Evolutionary conservation across 2,888 invertebrate genomes (phyloP), one percentile per base, ranked within the genome.

Genomic region (Notocelia uddmanniana): DNA sequence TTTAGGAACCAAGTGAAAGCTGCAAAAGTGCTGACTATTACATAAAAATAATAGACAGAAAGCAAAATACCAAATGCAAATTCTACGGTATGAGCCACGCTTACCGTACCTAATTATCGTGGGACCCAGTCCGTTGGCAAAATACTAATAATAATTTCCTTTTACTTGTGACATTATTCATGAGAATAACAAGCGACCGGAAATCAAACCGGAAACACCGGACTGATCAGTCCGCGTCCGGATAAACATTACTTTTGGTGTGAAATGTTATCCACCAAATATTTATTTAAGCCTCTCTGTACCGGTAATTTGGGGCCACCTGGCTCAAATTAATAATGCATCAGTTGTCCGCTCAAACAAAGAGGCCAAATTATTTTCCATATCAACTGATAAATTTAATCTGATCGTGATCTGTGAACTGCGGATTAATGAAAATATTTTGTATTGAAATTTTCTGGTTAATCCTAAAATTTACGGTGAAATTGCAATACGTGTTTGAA

Each of bases 161-260:
- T 78, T 77, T 77, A 77, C 78, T 77, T 79, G 77, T 78, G 76
- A 68, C 74, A 80, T 85, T 85, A 87, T 86, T 87, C 83, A 83
- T 82, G 82, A 83, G 78, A 70, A 77, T 83, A 84, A 85, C 82
- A 79, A 84, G 82, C 79, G 77, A 75, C 81, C 81, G 83, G 82
- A 82, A 78, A 82, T 70, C 74, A 77, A 75, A 74, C 82, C 79
- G 83, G 82, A 85, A 83, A 79, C 78, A 75, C 77, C 68, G 74
- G 66, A 76, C 74, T 81, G 75, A 82, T 83, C 79, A 77, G 74
- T 52, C 68, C 75, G 70, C 71, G 62, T 80, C 79, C 78, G 77
- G 80, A 81, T 81, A 79, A 79, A 76, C 69, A 73, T 73, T 75
- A 76, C 74, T 69, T 76, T 75, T 73, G 72, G 72, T 54, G 67